Conservation (phyloP, 2,113 vertebrate species). For the Elaphurus davidianus region DNA sequence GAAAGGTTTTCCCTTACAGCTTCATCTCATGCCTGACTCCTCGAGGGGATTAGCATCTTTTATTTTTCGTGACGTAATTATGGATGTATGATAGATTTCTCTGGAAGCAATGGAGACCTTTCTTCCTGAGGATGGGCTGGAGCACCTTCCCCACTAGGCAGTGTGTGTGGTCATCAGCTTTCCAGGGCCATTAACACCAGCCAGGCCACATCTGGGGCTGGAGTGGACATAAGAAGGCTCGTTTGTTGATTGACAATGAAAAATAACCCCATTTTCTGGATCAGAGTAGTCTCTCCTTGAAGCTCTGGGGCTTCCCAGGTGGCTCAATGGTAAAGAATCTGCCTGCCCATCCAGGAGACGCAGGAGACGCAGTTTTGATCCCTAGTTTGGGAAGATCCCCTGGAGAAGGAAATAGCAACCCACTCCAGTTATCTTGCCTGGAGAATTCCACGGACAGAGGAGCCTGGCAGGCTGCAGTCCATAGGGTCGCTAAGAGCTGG, state of each 20-base stretch:
- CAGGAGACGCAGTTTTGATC: neutral
- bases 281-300: neutral
- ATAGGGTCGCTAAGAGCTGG: too few species aligned
- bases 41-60: neutral
- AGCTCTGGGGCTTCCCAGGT: neutral
- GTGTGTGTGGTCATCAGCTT: neutral
- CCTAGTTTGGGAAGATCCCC: neutral
- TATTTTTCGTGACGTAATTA: neutral
- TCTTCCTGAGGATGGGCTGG: neutral
- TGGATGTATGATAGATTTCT: neutral
- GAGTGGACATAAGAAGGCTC: neutral
- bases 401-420: neutral
- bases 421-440: neutral
- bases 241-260: neutral
- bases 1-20: neutral
- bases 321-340: neutral
- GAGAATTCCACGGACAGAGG: neutral
- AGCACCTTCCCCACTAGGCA: neutral
- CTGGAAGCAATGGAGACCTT: neutral
- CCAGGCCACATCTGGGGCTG: neutral
- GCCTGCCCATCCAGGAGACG: neutral
- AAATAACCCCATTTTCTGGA: neutral
- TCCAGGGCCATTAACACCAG: neutral
- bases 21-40: neutral
- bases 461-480: neutral